Conservation (phyloP, 1,140 invertebrate species). For the Holotrichia oblita region DNA sequence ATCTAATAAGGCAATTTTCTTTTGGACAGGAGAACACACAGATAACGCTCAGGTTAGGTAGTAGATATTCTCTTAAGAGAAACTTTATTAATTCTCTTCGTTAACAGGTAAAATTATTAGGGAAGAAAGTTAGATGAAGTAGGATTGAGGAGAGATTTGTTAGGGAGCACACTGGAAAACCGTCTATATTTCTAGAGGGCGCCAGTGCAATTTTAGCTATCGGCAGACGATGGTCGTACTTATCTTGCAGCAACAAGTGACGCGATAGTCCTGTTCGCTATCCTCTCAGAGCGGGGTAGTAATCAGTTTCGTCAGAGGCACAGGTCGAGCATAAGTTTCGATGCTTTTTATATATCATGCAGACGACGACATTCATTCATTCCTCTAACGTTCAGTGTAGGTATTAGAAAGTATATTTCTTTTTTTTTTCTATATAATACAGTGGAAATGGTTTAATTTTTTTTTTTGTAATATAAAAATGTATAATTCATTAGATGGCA, state of each 20-base stretch:
- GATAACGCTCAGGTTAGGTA: background rate
- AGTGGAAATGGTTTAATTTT: conserved; percentile 21
- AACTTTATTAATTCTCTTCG: conserved; percentile 30
- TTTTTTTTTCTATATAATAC: background rate
- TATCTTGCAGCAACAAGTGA: conserved; percentile 20
- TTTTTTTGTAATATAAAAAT: background rate
- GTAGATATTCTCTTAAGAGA: background rate
- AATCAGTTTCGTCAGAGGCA: conserved; percentile 18
- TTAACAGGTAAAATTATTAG: conserved; percentile 14
- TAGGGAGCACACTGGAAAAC: background rate
- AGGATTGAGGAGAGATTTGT: background rate
- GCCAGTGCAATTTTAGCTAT: background rate
- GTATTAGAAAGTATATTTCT: background rate
- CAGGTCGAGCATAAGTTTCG: conserved; percentile 31
- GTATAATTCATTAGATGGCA: no score
- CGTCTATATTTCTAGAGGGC: background rate
- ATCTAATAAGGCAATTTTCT: conserved; percentile 20
- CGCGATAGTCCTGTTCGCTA: conserved; percentile 26
- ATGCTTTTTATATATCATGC: conserved; percentile 29
- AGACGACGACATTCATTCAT: conserved; percentile 39
- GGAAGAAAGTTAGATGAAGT: background rate
- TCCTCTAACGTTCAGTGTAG: conserved; percentile 26
- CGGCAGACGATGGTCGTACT: background rate
- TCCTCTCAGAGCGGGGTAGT: conserved; percentile 18
- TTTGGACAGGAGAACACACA: background rate